These are phyloP conservation scores for Entosphenus tridentatus DNA, from an alignment of 2,113 vertebrate species.

Conservation along the genomic window DNA sequence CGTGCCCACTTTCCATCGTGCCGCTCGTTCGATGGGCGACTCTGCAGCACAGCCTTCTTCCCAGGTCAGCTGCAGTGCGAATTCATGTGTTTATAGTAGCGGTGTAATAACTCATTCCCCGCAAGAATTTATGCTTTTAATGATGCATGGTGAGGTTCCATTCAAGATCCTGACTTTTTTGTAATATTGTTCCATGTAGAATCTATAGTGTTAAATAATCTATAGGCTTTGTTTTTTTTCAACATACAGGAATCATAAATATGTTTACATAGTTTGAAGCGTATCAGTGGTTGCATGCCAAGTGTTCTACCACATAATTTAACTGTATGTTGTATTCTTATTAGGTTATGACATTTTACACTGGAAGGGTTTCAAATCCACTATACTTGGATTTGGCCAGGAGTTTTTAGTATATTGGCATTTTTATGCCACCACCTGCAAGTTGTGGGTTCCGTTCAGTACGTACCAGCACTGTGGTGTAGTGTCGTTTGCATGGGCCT, in stretches of 20 bases:
- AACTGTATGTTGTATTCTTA: too few relatives aligned
- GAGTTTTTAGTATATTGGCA: background rate
- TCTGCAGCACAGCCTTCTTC: background rate
- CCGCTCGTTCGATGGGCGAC: slow-evolving; percentile 35
- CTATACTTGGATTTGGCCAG: background rate
- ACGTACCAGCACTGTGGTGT: background rate
- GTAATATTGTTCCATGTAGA: too few relatives aligned
- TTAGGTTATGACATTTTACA: background rate
- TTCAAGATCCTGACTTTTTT: too few relatives aligned
- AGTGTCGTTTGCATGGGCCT: too few relatives aligned
- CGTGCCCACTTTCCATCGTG: slow-evolving; percentile 17
- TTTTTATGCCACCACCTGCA: background rate
- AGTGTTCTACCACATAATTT: too few relatives aligned
- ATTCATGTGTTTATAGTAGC: background rate
- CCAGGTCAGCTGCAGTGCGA: background rate
- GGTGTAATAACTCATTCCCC: background rate
- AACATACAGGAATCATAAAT: too few relatives aligned
- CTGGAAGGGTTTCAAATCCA: background rate
- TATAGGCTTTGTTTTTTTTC: too few relatives aligned
- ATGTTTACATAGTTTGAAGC: too few relatives aligned
- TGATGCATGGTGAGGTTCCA: too few relatives aligned
- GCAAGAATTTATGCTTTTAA: background rate
- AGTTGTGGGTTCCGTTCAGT: background rate
- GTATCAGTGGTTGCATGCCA: too few relatives aligned
- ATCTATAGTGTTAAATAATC: too few relatives aligned